Conservation (phyloP, 2,797 vertebrate genomes). For the Cuculus canorus region DNA sequence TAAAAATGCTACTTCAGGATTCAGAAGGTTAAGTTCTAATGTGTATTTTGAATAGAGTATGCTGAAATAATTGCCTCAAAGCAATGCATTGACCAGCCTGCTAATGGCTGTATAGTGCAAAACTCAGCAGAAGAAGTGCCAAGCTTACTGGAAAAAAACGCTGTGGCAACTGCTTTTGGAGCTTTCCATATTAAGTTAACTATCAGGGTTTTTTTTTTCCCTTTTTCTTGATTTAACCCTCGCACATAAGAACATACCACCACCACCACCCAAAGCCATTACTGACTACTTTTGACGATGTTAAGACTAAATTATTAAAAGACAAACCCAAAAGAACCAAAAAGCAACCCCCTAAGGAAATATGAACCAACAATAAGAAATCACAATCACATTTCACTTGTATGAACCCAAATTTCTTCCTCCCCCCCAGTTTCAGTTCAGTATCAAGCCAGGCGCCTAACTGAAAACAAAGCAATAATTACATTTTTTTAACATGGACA, state of each 20-base stretch:
- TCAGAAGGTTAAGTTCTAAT: conserved; percentile 95
- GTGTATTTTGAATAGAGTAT: conserved; percentile 91
- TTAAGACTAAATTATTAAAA: neutral
- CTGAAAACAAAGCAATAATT: neutral
- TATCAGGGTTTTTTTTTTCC: conserved; percentile 31
- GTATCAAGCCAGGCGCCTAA: neutral
- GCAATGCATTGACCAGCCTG: conserved; percentile 84
- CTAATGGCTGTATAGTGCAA: conserved; percentile 85
- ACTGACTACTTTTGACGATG: neutral
- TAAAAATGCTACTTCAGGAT: conserved; percentile 92
- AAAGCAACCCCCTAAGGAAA: neutral
- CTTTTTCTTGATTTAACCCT: neutral
- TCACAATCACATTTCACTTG: neutral
- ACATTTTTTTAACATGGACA: neutral
- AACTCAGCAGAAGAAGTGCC: conserved; percentile 85
- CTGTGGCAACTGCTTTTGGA: conserved; percentile 78
- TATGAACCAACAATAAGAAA: neutral
- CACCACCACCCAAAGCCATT: neutral
- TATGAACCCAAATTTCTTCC: neutral
- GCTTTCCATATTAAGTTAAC: conserved; percentile 72
- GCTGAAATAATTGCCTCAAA: conserved; percentile 90
- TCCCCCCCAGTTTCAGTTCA: neutral
- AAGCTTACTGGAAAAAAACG: conserved; percentile 86
- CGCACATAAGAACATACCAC: neutral
- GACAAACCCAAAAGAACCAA: neutral